Conservation (phyloP, 2,113 vertebrate species). For the Dendropsophus ebraccatus region DNA sequence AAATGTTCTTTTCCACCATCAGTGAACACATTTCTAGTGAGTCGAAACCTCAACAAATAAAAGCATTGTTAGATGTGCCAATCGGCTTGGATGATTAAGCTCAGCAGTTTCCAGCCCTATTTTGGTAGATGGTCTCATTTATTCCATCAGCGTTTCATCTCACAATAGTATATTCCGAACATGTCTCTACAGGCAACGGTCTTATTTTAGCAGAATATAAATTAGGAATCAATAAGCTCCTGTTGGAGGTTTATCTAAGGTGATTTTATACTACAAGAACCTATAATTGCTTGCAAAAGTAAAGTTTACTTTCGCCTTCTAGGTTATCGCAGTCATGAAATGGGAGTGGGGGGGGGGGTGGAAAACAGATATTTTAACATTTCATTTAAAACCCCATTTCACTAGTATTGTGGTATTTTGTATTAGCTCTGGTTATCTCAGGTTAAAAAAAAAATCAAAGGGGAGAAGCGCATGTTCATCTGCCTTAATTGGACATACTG, state of each 20-base stretch:
- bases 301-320: constrained; percentile 35
- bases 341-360: neutral
- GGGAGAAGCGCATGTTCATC: too few relatives aligned
- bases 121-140: constrained; percentile 46
- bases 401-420: neutral
- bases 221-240: constrained; percentile 56
- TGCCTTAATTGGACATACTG: too few relatives aligned
- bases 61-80: constrained; percentile 33
- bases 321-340: constrained; percentile 24
- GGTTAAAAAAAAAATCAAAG: neutral
- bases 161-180: constrained; percentile 54
- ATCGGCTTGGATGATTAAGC: constrained; percentile 45
- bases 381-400: constrained; percentile 3
- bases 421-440: neutral
- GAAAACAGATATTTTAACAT: neutral
- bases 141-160: constrained; percentile 53
- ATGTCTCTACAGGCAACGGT: constrained; percentile 46
- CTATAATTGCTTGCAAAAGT: constrained; percentile 52
- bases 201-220: constrained; percentile 58
- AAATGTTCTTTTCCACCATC: neutral
- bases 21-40: neutral
- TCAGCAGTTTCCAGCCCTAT: constrained; percentile 35
- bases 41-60: neutral
- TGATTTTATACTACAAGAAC: constrained; percentile 53
- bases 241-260: constrained; percentile 56